Base-by-base conservation (phyloP, 2,797 vertebrate species). In the Octomys mimax region DNA sequence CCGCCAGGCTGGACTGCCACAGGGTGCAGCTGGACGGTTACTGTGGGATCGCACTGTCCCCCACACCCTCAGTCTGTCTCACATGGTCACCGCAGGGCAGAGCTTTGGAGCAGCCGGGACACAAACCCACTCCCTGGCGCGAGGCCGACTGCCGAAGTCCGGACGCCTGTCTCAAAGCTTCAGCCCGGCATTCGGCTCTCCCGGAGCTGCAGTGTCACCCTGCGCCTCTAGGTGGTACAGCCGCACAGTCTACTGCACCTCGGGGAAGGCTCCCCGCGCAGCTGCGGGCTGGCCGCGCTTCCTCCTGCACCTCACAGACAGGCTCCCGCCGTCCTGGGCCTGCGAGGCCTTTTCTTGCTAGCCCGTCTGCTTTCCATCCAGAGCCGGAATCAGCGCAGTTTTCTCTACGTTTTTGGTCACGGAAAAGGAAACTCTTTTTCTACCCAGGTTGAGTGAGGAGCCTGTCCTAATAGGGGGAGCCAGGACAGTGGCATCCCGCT, bases 221-320 rank as follows among this genome's bases (percentile, higher is more conserved):
- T n/a, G 73, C 31, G 89, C 97, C 97, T 93, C 95, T 28, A 95
- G 97, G 96, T 94, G 97, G 97, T 59, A 88, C 77, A 90, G 94
- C 84, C 90, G 95, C 94, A 85, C 96, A 86, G 87, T 2, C n/a
- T 31, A 90, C 4, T 0, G 14, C 62, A 33, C 68, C 77, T 57
- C 1, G 10, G 22, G 21, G 10, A 11, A 31, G 19, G 59, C 42
- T 28, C 81, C n/a, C 79, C 42, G 0, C 61, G 24, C 52, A 22
- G 8, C 33, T 0, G 5, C 0, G 1, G 70, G 59, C 71, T 4
- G 26, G 11, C 68, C 13, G 26, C 31, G n/a, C 6, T 33, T 28
- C 39, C 81, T 78, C 52, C 26, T 61, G 42, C 24, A 1, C 77
- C 75, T 62, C 90, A 57, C 0, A 33, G 11, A 2, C 84, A 26